Conservation (phyloP, 2,888 invertebrate species). For the Caradrina kadenii region DNA sequence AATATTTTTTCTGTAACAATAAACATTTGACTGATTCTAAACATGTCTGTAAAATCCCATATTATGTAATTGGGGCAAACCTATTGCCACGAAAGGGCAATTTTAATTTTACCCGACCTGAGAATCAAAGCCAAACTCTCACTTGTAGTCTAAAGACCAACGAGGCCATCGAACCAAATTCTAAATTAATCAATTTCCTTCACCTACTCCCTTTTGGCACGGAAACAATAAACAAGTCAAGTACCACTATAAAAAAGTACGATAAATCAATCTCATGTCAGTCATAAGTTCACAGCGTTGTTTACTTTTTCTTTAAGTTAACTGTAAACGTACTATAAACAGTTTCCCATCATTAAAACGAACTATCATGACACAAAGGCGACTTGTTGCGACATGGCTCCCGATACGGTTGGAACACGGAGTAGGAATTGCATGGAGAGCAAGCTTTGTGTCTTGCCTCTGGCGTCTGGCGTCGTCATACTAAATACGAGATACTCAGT, state of each 20-base stretch:
- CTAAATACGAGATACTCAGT: not conserved
- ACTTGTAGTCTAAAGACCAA: not conserved
- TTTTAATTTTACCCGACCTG: too few relatives aligned
- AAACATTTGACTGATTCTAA: not conserved
- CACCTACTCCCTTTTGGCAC: conserved; percentile 2
- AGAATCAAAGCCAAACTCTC: too few relatives aligned
- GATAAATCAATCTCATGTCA: conserved; percentile 35
- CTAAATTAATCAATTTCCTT: not conserved
- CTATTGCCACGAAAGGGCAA: too few relatives aligned
- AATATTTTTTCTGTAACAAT: not conserved
- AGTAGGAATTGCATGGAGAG: conserved; percentile 16
- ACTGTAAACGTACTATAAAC: conserved; percentile 52
- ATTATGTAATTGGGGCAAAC: too few relatives aligned
- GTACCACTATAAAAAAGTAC: conserved; percentile 32
- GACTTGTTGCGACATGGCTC: conserved; percentile 58
- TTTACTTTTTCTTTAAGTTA: conserved; percentile 51
- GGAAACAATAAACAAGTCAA: conserved; percentile 25
- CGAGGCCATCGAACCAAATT: not conserved
- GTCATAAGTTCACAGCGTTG: conserved; percentile 36
- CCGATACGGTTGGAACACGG: conserved; percentile 34
- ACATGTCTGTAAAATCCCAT: too few relatives aligned
- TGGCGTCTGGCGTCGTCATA: not conserved
- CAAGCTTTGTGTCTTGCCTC: not conserved
- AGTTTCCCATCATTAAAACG: conserved; percentile 55
- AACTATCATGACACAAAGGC: conserved; percentile 54